Base-by-base conservation (phyloP, 2,888 invertebrate genomes). In the Megastigmus dorsalis region DNA sequence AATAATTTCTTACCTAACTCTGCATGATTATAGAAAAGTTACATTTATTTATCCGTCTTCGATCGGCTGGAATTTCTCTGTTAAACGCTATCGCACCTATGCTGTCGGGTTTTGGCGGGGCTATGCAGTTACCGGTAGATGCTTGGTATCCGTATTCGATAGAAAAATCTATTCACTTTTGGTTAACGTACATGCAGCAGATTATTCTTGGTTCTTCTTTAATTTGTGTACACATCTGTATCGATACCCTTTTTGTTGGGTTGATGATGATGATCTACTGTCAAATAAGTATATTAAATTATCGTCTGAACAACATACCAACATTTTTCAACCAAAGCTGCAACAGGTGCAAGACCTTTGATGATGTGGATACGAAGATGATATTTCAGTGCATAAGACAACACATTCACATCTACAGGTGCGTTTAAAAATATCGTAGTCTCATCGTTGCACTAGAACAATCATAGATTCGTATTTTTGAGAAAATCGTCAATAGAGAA, bases 111-210 rank as follows among this genome's bases (percentile, higher is more conserved):
- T 13, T 28, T 73, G 15, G 15, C 30, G 9, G 55, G 55, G 5
- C 28, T 55, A 10, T 26, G 41, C 1, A 5, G 18, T 26, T 71
- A 48, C 70, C 70, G 6, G 62, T 50, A 7, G 54, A 54, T 3
- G 70, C 70, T 13, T 55, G 38, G 55, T 70, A 70, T 36, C 66
- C 70, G 1, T 75, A 75, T 55, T 23, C 54, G 2, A 33, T 75
- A 3, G 60, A 70, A 38, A 60, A 70, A 13, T 13, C 45, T 7
- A 5, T 38, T 23, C 57, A 48, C 15, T 75, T 71, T 65, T 71
- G 75, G 66, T 6, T 75, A 7, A 59, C 75, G 0, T 71, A 62
- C n/a, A 10, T 57, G 0, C 66, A 67, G 30, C 75, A 75, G 33
- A 38, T 62, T 0, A 45, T 71, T 20, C 45, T 57, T 62, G 67